A percentile compares a stretch with the other conserved stretches of the same genome.
These are phyloP conservation scores for Enteromius viviparus DNA, from an alignment of 2,797 vertebrate species.

Conservation along the genomic window DNA sequence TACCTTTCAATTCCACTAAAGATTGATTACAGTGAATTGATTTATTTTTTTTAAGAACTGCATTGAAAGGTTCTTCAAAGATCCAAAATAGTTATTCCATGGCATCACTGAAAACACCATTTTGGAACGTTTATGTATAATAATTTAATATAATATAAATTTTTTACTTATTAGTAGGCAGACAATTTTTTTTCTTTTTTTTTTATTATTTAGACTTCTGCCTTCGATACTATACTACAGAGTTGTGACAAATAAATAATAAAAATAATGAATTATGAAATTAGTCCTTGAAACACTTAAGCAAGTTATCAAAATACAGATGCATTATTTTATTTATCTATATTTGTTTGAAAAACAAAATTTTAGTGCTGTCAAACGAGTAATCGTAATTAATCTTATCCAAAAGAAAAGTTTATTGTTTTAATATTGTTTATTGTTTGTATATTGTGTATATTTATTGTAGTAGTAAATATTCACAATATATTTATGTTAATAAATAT, in stretches of 20 bases:
- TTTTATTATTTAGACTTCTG: neutral
- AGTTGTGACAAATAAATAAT: neutral
- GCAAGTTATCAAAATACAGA: neutral
- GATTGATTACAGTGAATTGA: neutral
- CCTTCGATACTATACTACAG: neutral
- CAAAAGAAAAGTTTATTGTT: too few species aligned
- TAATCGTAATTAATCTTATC: too few species aligned
- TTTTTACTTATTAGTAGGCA: neutral
- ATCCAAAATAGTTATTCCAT: neutral
- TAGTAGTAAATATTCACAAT: too few species aligned
- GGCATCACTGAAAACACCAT: neutral
- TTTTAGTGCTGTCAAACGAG: too few species aligned
- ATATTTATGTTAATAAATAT: too few species aligned
- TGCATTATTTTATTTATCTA: neutral
- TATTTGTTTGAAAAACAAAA: slow-evolving; percentile 2
- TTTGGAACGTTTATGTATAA: neutral
- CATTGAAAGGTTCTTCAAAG: neutral
- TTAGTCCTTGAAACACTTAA: neutral
- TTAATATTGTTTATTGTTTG: too few species aligned
- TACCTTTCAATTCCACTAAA: neutral
- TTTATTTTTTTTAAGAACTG: neutral
- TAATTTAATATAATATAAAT: neutral
- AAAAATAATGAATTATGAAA: neutral
- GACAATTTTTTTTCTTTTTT: neutral
- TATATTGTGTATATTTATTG: too few species aligned